Evolutionary conservation across 2,113 vertebrate genomes (phyloP).

Genomic region (Corythaixoides concolor): DNA sequence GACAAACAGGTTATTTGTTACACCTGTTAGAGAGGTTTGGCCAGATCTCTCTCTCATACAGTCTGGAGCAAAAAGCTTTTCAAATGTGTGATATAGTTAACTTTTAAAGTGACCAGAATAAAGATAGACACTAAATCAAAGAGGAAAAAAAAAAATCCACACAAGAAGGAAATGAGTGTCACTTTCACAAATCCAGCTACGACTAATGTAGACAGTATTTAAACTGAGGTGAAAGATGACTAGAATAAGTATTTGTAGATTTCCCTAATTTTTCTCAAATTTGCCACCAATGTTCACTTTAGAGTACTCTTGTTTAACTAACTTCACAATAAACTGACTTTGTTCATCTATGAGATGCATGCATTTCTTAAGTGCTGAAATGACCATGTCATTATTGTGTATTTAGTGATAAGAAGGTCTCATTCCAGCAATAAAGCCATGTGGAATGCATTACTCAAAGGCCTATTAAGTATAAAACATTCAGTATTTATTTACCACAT

Average conservation of each 20-base stretch:
- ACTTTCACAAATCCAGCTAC: background rate
- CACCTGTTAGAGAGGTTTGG: background rate
- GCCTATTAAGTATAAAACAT: conserved; percentile 27
- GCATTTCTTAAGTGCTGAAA: conserved; percentile 2
- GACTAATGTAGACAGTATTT: background rate
- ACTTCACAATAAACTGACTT: background rate
- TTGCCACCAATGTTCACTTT: background rate
- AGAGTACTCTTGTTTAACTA: background rate
- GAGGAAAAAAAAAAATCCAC: background rate
- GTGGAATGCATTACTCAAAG: conserved; percentile 39
- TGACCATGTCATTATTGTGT: background rate
- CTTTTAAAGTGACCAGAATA: background rate
- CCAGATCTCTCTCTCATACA: background rate
- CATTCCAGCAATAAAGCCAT: conserved; percentile 20
- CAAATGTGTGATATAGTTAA: background rate
- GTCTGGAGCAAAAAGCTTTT: background rate
- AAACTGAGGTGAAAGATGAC: background rate
- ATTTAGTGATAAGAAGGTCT: conserved; percentile 41
- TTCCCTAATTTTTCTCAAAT: background rate
- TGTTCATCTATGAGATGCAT: background rate
- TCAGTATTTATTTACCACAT: conserved; percentile 31
- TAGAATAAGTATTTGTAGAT: background rate
- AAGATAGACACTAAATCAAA: background rate
- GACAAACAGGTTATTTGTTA: background rate
- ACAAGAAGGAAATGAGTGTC: background rate